A percentile compares a stretch with the other conserved stretches of the same genome.
These are phyloP conservation scores for Epicampocera succincta DNA, from an alignment of 2,888 invertebrate species.

Conservation along the genomic window DNA sequence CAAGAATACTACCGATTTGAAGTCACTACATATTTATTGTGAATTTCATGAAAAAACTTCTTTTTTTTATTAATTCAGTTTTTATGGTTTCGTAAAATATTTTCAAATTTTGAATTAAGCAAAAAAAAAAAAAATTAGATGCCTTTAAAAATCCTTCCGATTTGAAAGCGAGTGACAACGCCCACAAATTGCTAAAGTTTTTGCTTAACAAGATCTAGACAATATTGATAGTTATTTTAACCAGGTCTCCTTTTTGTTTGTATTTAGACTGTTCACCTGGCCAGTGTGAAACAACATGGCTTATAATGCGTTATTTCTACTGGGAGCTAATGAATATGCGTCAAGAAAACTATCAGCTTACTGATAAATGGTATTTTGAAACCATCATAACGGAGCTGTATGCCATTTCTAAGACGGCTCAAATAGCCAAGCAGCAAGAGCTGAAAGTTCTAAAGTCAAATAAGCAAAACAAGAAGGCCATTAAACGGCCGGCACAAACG, in stretches of 20 bases:
- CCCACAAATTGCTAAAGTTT: too few species aligned
- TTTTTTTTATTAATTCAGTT: too few species aligned
- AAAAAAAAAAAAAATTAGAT: too few species aligned
- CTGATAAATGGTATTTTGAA: conserved; percentile 79
- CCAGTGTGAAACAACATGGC: conserved; percentile 78
- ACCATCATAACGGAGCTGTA: conserved; percentile 73
- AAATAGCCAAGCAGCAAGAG: conserved; percentile 38
- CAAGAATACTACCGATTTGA: too few species aligned
- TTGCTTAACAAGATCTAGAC: background rate
- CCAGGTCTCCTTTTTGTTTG: background rate
- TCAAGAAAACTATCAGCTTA: conserved; percentile 74
- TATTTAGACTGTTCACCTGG: conserved; percentile 65
- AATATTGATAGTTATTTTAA: background rate
- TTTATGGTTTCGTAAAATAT: too few species aligned
- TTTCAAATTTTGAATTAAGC: too few species aligned
- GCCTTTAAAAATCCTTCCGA: too few species aligned
- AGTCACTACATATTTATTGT: too few species aligned
- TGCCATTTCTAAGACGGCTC: conserved; percentile 39
- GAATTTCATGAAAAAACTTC: too few species aligned
- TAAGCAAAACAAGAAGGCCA: background rate
- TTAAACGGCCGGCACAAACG: conserved; percentile 3
- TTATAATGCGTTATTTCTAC: conserved; percentile 75
- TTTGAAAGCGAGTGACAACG: too few species aligned
- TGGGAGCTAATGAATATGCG: conserved; percentile 75
- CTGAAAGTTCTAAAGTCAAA: conserved; percentile 19